Evolutionary conservation across 2,113 vertebrate genomes (phyloP).

Genomic region (Aldabrachelys gigantea): DNA sequence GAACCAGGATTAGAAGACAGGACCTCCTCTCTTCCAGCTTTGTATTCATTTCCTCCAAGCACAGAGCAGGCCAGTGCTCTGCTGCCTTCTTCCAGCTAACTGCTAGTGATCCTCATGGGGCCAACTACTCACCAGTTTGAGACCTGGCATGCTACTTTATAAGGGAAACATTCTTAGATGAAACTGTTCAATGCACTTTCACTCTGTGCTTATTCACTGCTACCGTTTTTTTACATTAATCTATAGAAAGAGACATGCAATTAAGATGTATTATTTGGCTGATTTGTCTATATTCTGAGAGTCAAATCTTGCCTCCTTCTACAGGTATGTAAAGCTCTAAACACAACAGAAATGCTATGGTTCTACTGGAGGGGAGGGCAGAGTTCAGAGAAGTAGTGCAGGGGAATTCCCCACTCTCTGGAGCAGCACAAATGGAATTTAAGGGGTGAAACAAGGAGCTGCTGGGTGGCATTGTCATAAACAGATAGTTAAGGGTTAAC

Average conservation of each 20-base stretch:
- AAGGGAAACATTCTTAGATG: background rate
- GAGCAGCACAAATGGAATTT: background rate
- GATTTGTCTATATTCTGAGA: background rate
- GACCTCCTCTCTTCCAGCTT: accelerated
- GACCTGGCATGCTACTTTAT: background rate
- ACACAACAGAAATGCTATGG: background rate
- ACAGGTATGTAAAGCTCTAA: background rate
- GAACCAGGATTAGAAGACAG: background rate
- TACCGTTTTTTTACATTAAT: background rate
- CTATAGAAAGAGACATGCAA: background rate
- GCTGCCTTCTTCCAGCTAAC: background rate
- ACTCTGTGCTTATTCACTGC: background rate
- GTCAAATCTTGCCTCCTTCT: background rate
- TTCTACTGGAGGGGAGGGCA: background rate
- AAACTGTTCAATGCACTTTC: background rate
- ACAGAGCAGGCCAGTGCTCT: background rate
- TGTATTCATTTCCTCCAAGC: background rate
- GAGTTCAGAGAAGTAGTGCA: background rate
- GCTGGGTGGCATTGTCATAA: background rate
- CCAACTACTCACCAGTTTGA: background rate
- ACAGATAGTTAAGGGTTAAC: no score
- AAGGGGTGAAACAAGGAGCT: background rate
- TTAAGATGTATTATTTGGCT: background rate
- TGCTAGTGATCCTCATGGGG: background rate
- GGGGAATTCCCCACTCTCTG: background rate